Conservation (phyloP, 1,140 invertebrate genomes). For the Diachasmimorpha longicaudata region DNA sequence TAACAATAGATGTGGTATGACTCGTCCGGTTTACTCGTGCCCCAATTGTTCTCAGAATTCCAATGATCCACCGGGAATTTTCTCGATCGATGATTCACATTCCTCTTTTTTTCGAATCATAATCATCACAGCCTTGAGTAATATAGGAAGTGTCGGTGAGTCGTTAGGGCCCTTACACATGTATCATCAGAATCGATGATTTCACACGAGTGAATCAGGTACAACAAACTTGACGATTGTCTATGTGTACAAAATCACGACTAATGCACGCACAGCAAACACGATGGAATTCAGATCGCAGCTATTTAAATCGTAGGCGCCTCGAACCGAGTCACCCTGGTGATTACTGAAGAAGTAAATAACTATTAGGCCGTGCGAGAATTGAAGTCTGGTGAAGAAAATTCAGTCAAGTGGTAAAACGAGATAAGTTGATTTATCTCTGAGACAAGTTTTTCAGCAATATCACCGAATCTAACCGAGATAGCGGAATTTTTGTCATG, state of each 20-base stretch:
- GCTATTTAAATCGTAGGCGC: constrained; percentile 46
- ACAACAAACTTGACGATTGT: background rate
- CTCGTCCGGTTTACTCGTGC: background rate
- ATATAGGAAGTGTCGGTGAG: no score
- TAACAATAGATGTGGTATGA: background rate
- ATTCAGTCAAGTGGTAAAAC: no score
- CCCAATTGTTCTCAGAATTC: background rate
- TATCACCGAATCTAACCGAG: no score
- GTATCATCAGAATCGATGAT: background rate
- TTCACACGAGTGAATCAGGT: no score
- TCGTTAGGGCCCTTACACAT: no score
- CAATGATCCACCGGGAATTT: background rate
- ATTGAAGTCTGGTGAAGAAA: background rate
- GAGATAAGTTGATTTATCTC: no score
- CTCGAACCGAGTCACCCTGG: constrained; percentile 8
- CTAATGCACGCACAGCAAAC: constrained; percentile 19
- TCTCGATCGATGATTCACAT: background rate
- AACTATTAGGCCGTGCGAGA: background rate
- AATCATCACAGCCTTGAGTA: background rate
- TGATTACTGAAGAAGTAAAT: background rate
- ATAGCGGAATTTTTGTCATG: no score
- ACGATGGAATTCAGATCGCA: constrained; percentile 45
- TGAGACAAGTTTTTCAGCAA: no score
- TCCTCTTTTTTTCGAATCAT: background rate
- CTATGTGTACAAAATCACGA: background rate